phyloP scores from a whole-genome alignment of 1,140 invertebrate genomes.

The Phocides pigmalion region DNA sequence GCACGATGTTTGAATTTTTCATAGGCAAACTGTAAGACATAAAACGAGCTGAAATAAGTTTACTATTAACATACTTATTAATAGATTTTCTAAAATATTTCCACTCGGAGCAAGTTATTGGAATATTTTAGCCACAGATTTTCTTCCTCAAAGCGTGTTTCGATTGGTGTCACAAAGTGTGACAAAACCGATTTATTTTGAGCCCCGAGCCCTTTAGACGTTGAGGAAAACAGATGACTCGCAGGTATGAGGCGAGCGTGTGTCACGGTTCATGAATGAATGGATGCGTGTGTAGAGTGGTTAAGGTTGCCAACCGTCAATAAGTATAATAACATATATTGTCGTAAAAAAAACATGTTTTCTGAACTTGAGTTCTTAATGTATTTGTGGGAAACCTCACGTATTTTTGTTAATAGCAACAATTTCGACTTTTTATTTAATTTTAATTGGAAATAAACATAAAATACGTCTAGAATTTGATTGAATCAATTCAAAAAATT shows the following conservation, averaged over 20 bases:
- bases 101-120: slow-evolving; percentile 29
- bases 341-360: no score
- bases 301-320: no score
- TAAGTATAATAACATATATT: no score
- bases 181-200: slow-evolving; percentile 33
- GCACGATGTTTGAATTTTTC: no score
- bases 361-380: no score
- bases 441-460: no score
- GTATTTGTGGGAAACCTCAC: no score
- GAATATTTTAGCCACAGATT: slow-evolving; percentile 33
- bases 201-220: slow-evolving; percentile 30
- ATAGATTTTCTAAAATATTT: slow-evolving; percentile 15
- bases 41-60: background rate
- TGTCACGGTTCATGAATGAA: slow-evolving; percentile 70
- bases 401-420: no score
- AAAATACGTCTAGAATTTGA: no score
- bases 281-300: slow-evolving; percentile 55
- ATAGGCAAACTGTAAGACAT: no score
- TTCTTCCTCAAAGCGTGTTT: slow-evolving; percentile 36
- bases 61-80: slow-evolving; percentile 5
- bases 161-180: slow-evolving; percentile 40
- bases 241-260: slow-evolving; percentile 41
- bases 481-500: no score
- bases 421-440: no score
- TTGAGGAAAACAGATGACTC: slow-evolving; percentile 30